These are phyloP conservation scores for Agelas oroides DNA, from an alignment of 37 sponge, comb jelly and placozoan species.

Conservation along the genomic window DNA sequence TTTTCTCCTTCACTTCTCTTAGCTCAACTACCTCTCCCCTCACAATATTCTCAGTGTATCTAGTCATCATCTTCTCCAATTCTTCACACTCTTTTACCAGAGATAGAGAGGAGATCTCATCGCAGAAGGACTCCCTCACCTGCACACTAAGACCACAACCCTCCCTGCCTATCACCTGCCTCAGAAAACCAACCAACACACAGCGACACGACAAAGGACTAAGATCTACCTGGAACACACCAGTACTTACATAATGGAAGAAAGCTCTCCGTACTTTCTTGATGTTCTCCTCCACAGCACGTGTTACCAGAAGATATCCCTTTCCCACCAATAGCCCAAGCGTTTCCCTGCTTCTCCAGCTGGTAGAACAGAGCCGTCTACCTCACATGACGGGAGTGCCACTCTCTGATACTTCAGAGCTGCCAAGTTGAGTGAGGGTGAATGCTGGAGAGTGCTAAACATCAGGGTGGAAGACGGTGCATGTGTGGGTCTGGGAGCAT, in stretches of 20 bases:
- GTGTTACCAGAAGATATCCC: not conserved
- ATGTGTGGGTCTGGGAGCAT: too few relatives aligned
- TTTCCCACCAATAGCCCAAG: constrained; percentile 27
- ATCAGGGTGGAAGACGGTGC: too few relatives aligned
- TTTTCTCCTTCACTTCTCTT: too few relatives aligned
- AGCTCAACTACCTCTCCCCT: not conserved
- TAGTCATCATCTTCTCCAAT: not conserved
- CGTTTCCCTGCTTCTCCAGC: constrained; percentile 25
- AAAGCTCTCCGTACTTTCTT: not conserved
- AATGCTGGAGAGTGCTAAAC: too few relatives aligned
- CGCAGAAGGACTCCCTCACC: not conserved
- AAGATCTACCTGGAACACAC: constrained; percentile 2
- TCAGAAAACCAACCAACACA: not conserved
- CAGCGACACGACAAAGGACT: not conserved
- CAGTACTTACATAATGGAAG: constrained; percentile 3
- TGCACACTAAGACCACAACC: not conserved
- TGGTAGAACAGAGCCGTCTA: constrained; percentile 25
- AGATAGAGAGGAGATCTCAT: not conserved
- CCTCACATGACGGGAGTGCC: constrained; percentile 19
- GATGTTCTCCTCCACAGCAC: not conserved
- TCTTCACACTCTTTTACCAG: constrained; percentile 6
- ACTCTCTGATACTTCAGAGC: too few relatives aligned
- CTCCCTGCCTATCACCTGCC: not conserved
- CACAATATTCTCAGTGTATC: not conserved
- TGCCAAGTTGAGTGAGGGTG: too few relatives aligned